Conservation (phyloP, 2,888 invertebrate species). For the Philereme vetulata region DNA sequence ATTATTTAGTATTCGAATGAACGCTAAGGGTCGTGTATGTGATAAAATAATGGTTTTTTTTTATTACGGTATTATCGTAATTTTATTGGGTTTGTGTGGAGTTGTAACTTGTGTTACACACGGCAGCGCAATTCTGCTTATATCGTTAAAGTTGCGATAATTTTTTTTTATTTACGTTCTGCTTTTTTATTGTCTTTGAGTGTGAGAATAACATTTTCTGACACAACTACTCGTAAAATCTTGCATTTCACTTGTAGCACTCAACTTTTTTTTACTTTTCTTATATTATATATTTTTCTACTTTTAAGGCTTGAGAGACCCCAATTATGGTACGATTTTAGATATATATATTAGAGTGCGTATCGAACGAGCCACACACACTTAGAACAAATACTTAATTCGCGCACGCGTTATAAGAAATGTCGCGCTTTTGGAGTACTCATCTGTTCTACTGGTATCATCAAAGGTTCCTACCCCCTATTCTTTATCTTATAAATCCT, state of each 20-base stretch:
- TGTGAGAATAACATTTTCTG: too few relatives aligned
- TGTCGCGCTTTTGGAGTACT: not conserved
- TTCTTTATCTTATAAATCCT: too few relatives aligned
- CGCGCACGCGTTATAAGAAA: conserved; percentile 11
- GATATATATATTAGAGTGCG: conserved; percentile 6
- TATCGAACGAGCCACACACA: not conserved
- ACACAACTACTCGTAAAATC: not conserved
- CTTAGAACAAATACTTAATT: conserved; percentile 5
- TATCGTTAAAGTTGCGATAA: too few relatives aligned
- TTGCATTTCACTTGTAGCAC: conserved; percentile 15
- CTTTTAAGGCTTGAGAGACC: conserved; percentile 10
- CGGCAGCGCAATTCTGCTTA: too few relatives aligned
- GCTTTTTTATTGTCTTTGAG: too few relatives aligned
- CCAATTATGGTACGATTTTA: conserved; percentile 9
- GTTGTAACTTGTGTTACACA: too few relatives aligned
- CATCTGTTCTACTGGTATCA: too few relatives aligned
- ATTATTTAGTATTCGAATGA: conserved; percentile 45
- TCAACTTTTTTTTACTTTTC: not conserved
- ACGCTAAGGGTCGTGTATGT: conserved; percentile 49
- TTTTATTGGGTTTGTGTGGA: not conserved
- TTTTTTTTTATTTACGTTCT: too few relatives aligned
- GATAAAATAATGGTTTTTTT: conserved; percentile 40
- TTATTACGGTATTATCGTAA: conserved; percentile 7
- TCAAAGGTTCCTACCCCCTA: too few relatives aligned
- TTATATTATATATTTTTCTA: not conserved